Base-by-base conservation (phyloP, 2,113 vertebrate species). In the Leiothrix lutea region DNA sequence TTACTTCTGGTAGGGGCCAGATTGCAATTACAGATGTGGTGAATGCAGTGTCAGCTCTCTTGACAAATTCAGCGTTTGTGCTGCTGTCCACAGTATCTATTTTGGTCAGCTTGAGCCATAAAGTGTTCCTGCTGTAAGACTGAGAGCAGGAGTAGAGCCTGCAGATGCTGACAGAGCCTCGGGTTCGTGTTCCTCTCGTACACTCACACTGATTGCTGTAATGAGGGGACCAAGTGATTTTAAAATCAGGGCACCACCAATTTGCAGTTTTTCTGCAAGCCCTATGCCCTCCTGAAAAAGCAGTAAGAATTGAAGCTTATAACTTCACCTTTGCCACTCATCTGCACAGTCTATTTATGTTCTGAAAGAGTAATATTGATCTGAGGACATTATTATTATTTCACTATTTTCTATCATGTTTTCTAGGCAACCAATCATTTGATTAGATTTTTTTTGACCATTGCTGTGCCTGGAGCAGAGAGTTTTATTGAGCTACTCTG, bases 21-120 rank as follows among this genome's bases (percentile, higher is more conserved):
- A 97, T 86, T 97, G 95, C 86, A 97, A 92, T 97, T 96, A 96
- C 94, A 95, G 94, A 96, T 94, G 94, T 91, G 92, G 75, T 79
- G 67, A 93, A 66, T 0, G 25, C 92, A 53, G 57, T 79, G 78
- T 96, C 94, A 91, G 91, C 80, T 93, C 71, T 94, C 87, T 65
- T 95, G 93, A 93, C 91, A 94, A 95, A 96, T 71, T 81, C 83
- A 65, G 51, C 28, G 5, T 88, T 93, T 88, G 78, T 93, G 92
- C 64, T 96, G 90, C 64, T 96, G 88, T 64, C 90, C 86, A 89
- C 71, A 92, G 88, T 87, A 86, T 90, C 95, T 80, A 14, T 94
- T 72, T 79, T 73, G 87, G 88, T 89, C 62, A 93, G 77, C 88
- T 71, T 66, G 65, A 88, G 91, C 77, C 84, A 62, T 92, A 57